Evolutionary conservation across 2,113 vertebrate species (phyloP), one percentile per base, ranked within the genome.

Genomic region (Tragelaphus scriptus): DNA sequence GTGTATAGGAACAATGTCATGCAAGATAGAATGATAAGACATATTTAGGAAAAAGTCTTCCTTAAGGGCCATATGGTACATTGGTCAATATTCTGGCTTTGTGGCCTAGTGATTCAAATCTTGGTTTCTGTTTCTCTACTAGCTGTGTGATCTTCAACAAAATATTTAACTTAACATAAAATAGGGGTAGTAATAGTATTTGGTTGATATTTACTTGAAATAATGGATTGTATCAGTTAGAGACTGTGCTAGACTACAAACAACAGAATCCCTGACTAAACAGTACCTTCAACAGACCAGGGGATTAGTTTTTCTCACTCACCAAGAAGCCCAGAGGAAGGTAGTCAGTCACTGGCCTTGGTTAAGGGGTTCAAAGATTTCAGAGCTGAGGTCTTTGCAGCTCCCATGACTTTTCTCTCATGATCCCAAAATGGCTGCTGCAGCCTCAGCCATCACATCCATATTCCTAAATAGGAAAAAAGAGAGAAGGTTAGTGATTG

Each of bases 101-200:
- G 59, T 56, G 58, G 65, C 23, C 55, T 85, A 80, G 36, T 71
- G 47, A 96, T 85, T 95, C 84, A 95, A 81, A 85, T 26, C 16
- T 56, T 77, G 25, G 40, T 61, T 95, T 96, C 55, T 92, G 44
- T 71, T 61, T 82, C 68, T 88, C 91, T 94, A 65, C 58, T 81
- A 86, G 61, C 65, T 94, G 11, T 85, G 12, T 88, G 25, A 61
- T 59, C 19, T 23, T 71, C 93, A 91, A 87, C 26, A 85, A 93
- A 94, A 88, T 59, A 91, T 51, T 95, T 95, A 30, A 58, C 90
- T 90, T 85, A 85, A 85, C n/a, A 51, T 68, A 96, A 94, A 87
- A 81, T 30, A 32, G 5, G 56, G 53, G 59, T 61, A 65, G 51
- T 81, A 82, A 71, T 17, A 85, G 81, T 55, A 36, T 36, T 81